A percentile compares a stretch with the other conserved stretches of the same genome.
These are phyloP conservation scores for Beris morrisii DNA, from an alignment of 2,888 invertebrate genomes.

Conservation along the genomic window DNA sequence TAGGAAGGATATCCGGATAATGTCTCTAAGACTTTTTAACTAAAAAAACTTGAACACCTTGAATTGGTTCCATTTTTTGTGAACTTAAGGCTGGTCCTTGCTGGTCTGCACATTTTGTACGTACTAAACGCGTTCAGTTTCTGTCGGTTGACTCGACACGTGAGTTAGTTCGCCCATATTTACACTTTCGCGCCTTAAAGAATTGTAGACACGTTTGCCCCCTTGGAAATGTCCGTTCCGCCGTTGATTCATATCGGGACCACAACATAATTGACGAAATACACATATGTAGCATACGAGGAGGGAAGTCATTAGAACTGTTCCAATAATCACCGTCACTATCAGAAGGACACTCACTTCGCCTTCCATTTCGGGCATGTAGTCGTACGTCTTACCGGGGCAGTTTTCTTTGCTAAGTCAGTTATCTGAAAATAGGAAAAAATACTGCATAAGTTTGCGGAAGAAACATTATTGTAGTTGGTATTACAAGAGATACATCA, in stretches of 20 bases:
- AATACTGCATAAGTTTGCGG: too few species aligned
- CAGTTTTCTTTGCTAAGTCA: background rate
- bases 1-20: too few species aligned
- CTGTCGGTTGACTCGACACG: constrained; percentile 64
- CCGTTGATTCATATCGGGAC: constrained; percentile 53
- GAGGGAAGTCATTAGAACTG: constrained; percentile 64
- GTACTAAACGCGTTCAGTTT: constrained; percentile 59
- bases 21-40: too few species aligned
- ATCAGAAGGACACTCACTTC: constrained; percentile 63
- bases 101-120: too few species aligned
- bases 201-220: constrained; percentile 37
- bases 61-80: constrained; percentile 7
- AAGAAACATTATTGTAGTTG: too few species aligned
- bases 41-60: too few species aligned
- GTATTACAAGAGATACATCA: too few species aligned
- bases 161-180: constrained; percentile 65
- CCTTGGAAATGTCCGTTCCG: constrained; percentile 32
- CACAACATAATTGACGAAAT: constrained; percentile 65
- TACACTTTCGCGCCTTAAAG: constrained; percentile 58
- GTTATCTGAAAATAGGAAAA: background rate
- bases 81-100: too few species aligned
- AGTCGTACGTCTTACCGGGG: background rate
- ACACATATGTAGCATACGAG: constrained; percentile 69
- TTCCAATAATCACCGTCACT: constrained; percentile 63
- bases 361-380: constrained; percentile 57